Evolutionary conservation across 2,888 invertebrate genomes (phyloP).

Genomic region (Calephelis perditalis): DNA sequence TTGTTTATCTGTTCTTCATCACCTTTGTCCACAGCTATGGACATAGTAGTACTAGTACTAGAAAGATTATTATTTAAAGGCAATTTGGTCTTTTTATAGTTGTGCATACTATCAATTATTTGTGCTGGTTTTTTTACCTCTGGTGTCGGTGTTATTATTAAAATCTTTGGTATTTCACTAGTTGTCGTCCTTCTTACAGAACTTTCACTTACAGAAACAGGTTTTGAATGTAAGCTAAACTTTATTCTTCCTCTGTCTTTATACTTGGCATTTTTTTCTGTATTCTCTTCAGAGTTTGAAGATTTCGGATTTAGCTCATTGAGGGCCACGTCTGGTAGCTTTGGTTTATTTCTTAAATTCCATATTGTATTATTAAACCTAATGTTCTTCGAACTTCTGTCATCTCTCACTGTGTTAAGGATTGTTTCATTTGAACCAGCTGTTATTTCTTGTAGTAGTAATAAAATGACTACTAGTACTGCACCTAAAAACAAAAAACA

Average conservation of each 20-base stretch:
- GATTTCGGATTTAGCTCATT: slow-evolving; percentile 65
- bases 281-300: slow-evolving; percentile 58
- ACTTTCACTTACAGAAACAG: slow-evolving; percentile 48
- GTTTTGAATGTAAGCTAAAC: slow-evolving; percentile 45
- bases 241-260: slow-evolving; percentile 66
- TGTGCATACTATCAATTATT: slow-evolving; percentile 60
- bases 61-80: slow-evolving; percentile 40
- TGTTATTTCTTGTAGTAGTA: slow-evolving; percentile 58
- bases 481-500: slow-evolving; percentile 54
- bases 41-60: slow-evolving; percentile 40
- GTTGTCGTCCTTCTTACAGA: slow-evolving; percentile 42
- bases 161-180: slow-evolving; percentile 45
- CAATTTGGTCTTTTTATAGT: slow-evolving; percentile 58
- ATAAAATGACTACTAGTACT: slow-evolving; percentile 65
- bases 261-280: slow-evolving; percentile 69
- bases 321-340: slow-evolving; percentile 53
- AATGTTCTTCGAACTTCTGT: slow-evolving; percentile 41
- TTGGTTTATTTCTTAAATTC: slow-evolving; percentile 41
- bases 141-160: slow-evolving; percentile 64
- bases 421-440: slow-evolving; percentile 52
- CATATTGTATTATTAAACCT: slow-evolving; percentile 43
- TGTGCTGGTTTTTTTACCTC: slow-evolving; percentile 59
- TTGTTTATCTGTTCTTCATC: slow-evolving; percentile 38
- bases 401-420: slow-evolving; percentile 47
- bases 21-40: slow-evolving; percentile 36